phyloP scores from a whole-genome alignment of 2,888 invertebrate genomes.

The Pandemis heparana region DNA sequence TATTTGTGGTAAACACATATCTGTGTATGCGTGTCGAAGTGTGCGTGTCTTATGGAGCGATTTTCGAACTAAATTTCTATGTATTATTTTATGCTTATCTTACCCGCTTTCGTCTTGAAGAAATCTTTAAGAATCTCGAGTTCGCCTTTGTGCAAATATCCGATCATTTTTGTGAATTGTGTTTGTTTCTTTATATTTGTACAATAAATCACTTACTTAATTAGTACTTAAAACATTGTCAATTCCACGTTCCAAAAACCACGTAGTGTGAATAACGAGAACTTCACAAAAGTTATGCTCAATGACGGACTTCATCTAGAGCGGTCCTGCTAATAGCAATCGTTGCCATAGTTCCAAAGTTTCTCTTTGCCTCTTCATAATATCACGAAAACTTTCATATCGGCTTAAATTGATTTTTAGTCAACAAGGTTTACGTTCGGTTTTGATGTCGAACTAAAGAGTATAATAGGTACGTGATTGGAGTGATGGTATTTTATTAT shows the following conservation, averaged over 20 bases:
- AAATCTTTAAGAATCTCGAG: too few relatives aligned
- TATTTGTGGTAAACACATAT: too few relatives aligned
- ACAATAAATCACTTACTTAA: slow-evolving; percentile 43
- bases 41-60: too few relatives aligned
- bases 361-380: slow-evolving; percentile 27
- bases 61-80: too few relatives aligned
- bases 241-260: neutral
- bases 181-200: too few relatives aligned
- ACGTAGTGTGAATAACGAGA: slow-evolving; percentile 37
- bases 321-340: slow-evolving; percentile 46
- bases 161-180: too few relatives aligned
- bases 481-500: too few relatives aligned
- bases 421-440: neutral
- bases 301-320: slow-evolving; percentile 46
- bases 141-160: too few relatives aligned
- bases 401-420: slow-evolving; percentile 23
- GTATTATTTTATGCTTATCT: too few relatives aligned
- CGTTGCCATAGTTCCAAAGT: slow-evolving; percentile 42
- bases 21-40: too few relatives aligned
- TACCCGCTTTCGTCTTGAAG: too few relatives aligned
- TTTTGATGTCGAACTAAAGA: neutral
- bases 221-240: too few relatives aligned
- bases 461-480: neutral
- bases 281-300: slow-evolving; percentile 43
- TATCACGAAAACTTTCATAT: slow-evolving; percentile 26